Conservation (phyloP, 2,888 invertebrate species). For the Pecten maximus region DNA sequence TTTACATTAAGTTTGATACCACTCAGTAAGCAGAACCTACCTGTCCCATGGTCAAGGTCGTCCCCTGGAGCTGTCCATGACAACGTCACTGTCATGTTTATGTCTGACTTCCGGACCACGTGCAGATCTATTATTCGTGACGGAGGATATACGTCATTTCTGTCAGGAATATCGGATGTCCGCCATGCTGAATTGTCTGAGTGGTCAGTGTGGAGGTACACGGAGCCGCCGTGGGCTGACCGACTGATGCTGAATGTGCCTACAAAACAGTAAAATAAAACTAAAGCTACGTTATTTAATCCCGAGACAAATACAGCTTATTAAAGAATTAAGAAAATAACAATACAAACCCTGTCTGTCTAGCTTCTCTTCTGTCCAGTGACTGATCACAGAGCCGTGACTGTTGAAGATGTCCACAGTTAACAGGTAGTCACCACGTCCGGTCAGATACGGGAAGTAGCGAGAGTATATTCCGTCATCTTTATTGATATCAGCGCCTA, state of each 20-base stretch:
- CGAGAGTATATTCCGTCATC: constrained; percentile 88
- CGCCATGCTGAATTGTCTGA: constrained; percentile 8
- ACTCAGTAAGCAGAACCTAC: too few relatives aligned
- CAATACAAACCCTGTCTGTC: constrained; percentile 22
- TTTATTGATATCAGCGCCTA: constrained; percentile 87
- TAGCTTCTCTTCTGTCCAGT: not conserved
- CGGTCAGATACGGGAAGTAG: constrained; percentile 83
- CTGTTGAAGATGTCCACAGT: not conserved
- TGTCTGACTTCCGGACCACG: constrained; percentile 60
- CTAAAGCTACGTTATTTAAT: not conserved
- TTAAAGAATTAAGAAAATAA: not conserved
- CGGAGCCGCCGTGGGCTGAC: constrained; percentile 42
- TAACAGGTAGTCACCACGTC: constrained; percentile 76
- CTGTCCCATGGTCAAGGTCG: constrained; percentile 68
- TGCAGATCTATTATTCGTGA: constrained; percentile 69
- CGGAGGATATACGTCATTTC: constrained; percentile 61
- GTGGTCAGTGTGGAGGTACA: constrained; percentile 49
- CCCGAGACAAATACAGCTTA: not conserved
- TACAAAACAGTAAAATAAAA: not conserved
- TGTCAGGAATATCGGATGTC: not conserved
- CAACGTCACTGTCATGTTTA: constrained; percentile 62
- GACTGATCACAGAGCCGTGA: not conserved
- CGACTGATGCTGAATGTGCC: constrained; percentile 39
- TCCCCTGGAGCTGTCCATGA: constrained; percentile 73
- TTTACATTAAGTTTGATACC: too few relatives aligned